These are phyloP conservation scores for Diplogasteroides magnus DNA, from an alignment of 1,140 invertebrate species.

Conservation along the genomic window DNA sequence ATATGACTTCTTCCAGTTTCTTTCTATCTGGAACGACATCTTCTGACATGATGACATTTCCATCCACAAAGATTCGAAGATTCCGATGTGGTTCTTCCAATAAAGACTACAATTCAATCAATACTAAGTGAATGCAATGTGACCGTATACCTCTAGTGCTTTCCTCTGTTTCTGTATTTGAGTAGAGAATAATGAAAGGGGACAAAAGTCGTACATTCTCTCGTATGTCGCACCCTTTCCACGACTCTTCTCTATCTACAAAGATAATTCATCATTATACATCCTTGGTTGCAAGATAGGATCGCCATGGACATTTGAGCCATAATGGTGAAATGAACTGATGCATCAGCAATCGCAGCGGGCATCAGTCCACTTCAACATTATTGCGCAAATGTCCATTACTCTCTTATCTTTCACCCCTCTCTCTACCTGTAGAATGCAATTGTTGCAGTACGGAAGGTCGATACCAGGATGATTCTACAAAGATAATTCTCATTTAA, in stretches of 20 bases:
- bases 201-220: conserved; percentile 54
- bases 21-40: conserved; percentile 2
- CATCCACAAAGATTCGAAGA: conserved; percentile 49
- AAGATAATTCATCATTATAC: conserved; percentile 14
- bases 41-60: conserved; percentile 37
- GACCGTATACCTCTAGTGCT: not conserved
- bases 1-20: conserved; percentile 37
- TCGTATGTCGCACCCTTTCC: conserved; percentile 30
- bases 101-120: conserved; percentile 31
- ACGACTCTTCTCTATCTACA: conserved; percentile 49
- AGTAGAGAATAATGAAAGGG: conserved; percentile 45
- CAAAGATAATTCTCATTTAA: conserved; percentile 36
- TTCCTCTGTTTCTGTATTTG: not conserved
- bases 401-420: too few species aligned
- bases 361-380: too few species aligned
- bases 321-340: too few species aligned
- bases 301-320: too few species aligned
- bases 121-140: not conserved
- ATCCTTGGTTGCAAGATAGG: too few species aligned
- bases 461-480: conserved; percentile 38
- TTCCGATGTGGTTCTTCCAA: conserved; percentile 48
- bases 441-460: conserved; percentile 50
- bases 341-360: too few species aligned
- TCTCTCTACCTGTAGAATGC: conserved; percentile 44
- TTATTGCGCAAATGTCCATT: too few species aligned